phyloP scores from a whole-genome alignment of 2,113 vertebrate genomes.

The Centrocercus urophasianus region DNA sequence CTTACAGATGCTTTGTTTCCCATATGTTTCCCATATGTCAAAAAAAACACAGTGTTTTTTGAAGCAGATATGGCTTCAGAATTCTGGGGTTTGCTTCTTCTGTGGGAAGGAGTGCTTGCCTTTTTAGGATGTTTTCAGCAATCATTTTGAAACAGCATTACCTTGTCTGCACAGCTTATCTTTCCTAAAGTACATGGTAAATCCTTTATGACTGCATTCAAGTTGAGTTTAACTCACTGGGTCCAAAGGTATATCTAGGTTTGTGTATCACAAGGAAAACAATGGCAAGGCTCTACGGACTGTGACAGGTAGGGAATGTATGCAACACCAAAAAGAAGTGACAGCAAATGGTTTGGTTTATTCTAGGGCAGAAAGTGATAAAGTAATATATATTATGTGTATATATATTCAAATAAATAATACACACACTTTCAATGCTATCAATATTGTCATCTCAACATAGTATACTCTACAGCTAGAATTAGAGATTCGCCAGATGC shows the following conservation, averaged over 20 bases:
- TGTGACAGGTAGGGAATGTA: neutral
- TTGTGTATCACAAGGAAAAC: neutral
- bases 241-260: slow-evolving; percentile 24
- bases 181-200: neutral
- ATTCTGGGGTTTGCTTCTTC: neutral
- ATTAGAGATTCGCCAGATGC: slow-evolving; percentile 22
- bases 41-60: neutral
- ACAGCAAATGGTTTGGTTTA: neutral
- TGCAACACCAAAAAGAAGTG: neutral
- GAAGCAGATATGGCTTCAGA: neutral
- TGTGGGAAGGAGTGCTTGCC: neutral
- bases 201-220: slow-evolving; percentile 30
- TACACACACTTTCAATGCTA: neutral
- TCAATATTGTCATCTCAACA: neutral
- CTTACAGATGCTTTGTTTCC: neutral
- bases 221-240: slow-evolving; percentile 38
- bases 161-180: slow-evolving; percentile 16
- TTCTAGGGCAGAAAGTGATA: neutral
- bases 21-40: neutral
- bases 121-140: neutral
- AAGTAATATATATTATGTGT: neutral
- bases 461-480: neutral
- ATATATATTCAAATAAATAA: too few relatives aligned
- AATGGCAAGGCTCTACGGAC: neutral
- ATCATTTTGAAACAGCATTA: neutral